Conservation (phyloP, 2,113 vertebrate genomes). For the Apeltes quadracus region DNA sequence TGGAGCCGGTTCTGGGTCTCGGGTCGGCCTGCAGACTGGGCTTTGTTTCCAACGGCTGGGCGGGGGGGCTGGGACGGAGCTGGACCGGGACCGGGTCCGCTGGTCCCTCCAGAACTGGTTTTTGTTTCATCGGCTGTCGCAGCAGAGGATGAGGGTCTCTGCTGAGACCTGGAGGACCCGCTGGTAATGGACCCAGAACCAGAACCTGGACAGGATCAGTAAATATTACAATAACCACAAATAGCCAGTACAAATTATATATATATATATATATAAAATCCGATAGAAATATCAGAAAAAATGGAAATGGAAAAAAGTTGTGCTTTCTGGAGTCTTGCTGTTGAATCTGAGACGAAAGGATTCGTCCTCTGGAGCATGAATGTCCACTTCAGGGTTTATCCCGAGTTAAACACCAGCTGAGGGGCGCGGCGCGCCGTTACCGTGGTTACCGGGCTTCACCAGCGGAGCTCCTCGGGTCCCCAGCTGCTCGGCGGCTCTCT, state of each 20-base stretch:
- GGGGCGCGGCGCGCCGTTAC: too few species aligned
- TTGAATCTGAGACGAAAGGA: too few species aligned
- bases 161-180: conserved; percentile 14
- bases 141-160: conserved; percentile 7
- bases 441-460: conserved; percentile 8
- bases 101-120: conserved; percentile 5
- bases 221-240: too few species aligned
- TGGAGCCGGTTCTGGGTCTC: conserved; percentile 1
- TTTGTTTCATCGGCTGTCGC: neutral
- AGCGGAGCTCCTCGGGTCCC: conserved; percentile 65
- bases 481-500: conserved; percentile 73
- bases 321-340: too few species aligned
- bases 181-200: conserved; percentile 24
- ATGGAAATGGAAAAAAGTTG: too few species aligned
- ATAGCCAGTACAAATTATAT: too few species aligned
- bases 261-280: too few species aligned
- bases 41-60: neutral
- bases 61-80: neutral
- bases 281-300: too few species aligned
- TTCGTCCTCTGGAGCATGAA: too few species aligned
- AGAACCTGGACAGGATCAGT: conserved; percentile 22
- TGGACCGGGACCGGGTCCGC: conserved; percentile 17
- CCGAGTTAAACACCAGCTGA: too few species aligned
- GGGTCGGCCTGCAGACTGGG: conserved; percentile 6
- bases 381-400: too few species aligned